Percentiles rank a stretch among this genome's conserved stretches.
Conservation (phyloP, 2,113 vertebrate species). For the Antigone vipio region DNA sequence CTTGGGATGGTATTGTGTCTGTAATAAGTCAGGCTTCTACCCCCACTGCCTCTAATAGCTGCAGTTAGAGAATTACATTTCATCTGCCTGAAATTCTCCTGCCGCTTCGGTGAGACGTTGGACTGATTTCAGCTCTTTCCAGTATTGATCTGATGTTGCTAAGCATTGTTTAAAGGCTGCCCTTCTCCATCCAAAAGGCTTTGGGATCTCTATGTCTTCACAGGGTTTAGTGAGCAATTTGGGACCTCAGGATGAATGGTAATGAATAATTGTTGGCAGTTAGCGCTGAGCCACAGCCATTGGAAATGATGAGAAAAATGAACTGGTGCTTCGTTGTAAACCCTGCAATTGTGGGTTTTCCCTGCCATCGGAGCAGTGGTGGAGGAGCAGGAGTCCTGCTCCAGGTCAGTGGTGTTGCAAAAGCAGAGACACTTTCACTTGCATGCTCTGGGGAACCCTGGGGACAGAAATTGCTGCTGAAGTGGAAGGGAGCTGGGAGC, state of each 20-base stretch:
- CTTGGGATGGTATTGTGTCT: neutral
- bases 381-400: neutral
- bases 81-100: constrained; percentile 39
- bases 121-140: neutral
- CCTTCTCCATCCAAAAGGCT: neutral
- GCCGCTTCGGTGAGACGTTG: neutral
- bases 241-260: neutral
- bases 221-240: neutral
- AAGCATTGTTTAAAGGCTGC: neutral
- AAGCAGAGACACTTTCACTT: neutral
- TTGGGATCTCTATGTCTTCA: neutral
- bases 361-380: fast-evolving
- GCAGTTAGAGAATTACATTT: constrained; percentile 29
- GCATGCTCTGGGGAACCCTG: fast-evolving
- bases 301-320: neutral
- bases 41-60: constrained; percentile 29
- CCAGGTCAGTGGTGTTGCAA: neutral
- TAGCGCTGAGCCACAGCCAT: neutral
- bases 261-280: neutral
- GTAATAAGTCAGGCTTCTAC: neutral
- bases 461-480: neutral
- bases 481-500: constrained; percentile 4
- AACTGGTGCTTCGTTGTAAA: neutral
- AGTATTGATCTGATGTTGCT: neutral
- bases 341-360: neutral